phyloP scores from a whole-genome alignment of 2,888 invertebrate species.

The Cordilura impudica region DNA sequence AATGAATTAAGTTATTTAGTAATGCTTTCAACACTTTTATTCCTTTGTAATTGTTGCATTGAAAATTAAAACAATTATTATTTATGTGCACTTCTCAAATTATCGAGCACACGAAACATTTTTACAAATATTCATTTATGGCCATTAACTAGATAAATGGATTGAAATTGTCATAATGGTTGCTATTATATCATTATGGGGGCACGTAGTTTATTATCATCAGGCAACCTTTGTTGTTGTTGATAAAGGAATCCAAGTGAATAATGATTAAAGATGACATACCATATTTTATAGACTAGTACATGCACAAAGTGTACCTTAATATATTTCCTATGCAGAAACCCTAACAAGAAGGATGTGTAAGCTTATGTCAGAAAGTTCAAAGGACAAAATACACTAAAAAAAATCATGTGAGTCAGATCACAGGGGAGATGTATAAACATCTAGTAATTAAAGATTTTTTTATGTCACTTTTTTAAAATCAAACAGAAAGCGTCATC shows the following conservation, averaged over 20 bases:
- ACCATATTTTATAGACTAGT: not conserved
- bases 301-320: constrained; percentile 4
- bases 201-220: constrained; percentile 45
- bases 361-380: constrained; percentile 17
- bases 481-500: too few species aligned
- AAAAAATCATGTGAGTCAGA: not conserved
- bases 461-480: too few species aligned
- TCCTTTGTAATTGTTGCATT: too few species aligned
- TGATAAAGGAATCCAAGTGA: constrained; percentile 11
- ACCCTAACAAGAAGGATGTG: constrained; percentile 14
- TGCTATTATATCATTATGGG: constrained; percentile 31
- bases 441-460: too few species aligned
- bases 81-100: too few species aligned
- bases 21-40: too few species aligned
- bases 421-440: too few species aligned
- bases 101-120: not conserved
- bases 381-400: constrained; percentile 22
- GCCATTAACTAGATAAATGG: not conserved
- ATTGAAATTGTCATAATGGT: constrained; percentile 31
- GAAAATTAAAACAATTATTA: too few species aligned
- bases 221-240: constrained; percentile 32
- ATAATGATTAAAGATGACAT: constrained; percentile 18
- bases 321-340: not conserved
- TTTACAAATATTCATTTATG: constrained; percentile 11
- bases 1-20: too few species aligned